phyloP scores from a whole-genome alignment of 2,888 invertebrate genomes.

The Eristalis intricaria region DNA sequence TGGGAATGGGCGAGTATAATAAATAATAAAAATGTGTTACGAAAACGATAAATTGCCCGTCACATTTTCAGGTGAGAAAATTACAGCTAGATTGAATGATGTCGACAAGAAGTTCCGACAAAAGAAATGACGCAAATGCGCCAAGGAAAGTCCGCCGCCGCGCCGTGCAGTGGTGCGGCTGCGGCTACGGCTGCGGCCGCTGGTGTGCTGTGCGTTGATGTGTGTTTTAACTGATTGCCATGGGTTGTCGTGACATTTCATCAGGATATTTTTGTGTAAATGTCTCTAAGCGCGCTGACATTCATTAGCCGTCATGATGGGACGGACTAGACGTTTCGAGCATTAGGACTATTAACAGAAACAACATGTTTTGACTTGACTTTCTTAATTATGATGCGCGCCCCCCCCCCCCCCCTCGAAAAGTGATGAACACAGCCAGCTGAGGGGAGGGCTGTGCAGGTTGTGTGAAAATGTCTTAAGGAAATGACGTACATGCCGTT shows the following conservation, averaged over 20 bases:
- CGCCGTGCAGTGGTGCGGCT: background rate
- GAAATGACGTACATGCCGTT: background rate
- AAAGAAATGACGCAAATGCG: conserved; percentile 65
- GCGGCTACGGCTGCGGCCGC: too few species aligned
- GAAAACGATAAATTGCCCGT: conserved; percentile 71
- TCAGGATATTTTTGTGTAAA: conserved; percentile 68
- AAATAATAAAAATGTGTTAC: conserved; percentile 71
- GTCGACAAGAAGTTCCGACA: conserved; percentile 70
- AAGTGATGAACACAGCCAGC: conserved; percentile 51
- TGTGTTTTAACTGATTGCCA: conserved; percentile 68
- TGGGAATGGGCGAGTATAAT: conserved; percentile 62
- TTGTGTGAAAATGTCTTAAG: conserved; percentile 47
- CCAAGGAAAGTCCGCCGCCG: conserved; percentile 36
- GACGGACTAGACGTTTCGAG: conserved; percentile 23
- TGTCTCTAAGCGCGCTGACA: conserved; percentile 67
- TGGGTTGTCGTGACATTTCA: conserved; percentile 66
- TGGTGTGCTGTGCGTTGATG: conserved; percentile 48
- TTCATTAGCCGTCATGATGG: conserved; percentile 39
- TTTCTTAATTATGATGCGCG: conserved; percentile 54
- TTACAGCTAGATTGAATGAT: conserved; percentile 72
- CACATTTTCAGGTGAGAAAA: conserved; percentile 72
- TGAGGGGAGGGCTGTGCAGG: background rate
- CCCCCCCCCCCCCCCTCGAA: conserved; percentile 6
- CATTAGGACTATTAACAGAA: conserved; percentile 63
- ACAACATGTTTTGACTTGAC: conserved; percentile 55